Evolutionary conservation across 2,113 vertebrate genomes (phyloP), one percentile per base, ranked within the genome.

Genomic region (Balaeniceps rex): DNA sequence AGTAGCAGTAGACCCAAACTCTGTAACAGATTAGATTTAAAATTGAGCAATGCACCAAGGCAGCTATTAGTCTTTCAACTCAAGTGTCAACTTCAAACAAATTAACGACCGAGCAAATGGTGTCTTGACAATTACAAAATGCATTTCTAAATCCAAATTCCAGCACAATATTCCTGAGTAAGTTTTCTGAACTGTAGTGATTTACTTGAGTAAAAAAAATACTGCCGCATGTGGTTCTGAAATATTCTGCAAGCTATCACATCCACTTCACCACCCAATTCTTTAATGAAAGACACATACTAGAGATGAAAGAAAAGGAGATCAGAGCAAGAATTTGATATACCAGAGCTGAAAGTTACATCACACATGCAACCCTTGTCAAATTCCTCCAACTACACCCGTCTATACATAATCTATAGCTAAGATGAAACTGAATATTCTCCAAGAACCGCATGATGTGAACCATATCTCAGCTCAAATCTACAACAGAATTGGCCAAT

Each of bases 391-490:
- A 93, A 83, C 61, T 81, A 93, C 46, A 81, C 19, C 42, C 14
- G 2, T 33, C 76, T 52, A 83, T 69, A 88, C 42, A 7, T 23
- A 76, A 91, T 83, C 84, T 93, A 90, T 51, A 90, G 87, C 88
- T 65, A 89, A 89, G 82, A 97, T 96, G 78, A 97, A 96, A 94
- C 72, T 40, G 83, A 95, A 94, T 93, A 90, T 86, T 94, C 82
- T 83, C 51, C 69, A 83, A 68, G 44, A 91, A 85, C 17, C 58
- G 88, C 71, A 52, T 34, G 88, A 93, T 51, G 36, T 40, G 82
- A 95, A 70, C 61, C 5, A 1, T 10, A 55, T 40, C 80, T 74
- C 93, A 94, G 81, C 76, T 84, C 55, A 49, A 90, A 87, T 75
- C 61, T 78, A 89, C 65, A 92, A 83, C 92, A 68, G 33, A 88